Base-by-base conservation (phyloP, 2,113 vertebrate genomes). In the Ascaphus truei region DNA sequence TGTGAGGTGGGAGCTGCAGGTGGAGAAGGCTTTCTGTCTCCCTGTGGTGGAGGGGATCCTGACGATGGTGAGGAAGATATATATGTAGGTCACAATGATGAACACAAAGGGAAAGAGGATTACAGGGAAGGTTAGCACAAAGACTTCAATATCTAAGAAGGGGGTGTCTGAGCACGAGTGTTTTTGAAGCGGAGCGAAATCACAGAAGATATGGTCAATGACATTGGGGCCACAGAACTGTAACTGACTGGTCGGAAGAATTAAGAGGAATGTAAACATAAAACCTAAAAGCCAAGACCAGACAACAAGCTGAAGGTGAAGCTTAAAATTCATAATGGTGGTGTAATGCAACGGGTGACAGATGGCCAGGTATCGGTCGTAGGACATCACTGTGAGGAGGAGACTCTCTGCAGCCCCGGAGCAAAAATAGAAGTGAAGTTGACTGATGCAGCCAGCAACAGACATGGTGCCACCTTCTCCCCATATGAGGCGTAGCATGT, bases 391-490 rank as follows among this genome's bases (percentile, higher is more conserved):
- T 0, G 63, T 71, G 5, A 78, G 51, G 7, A 81, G 61, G 15
- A 81, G 78, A 59, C 79, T 78, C 27, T 83, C 75, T 0, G 72
- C 75, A 29, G 76, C 29, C 0, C 52, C 68, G 11, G 62, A 77
- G 20, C 78, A 69, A n/a, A 69, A 68, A 7, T 50, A 75, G 16
- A 81, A 75, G 58, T 77, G 72, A 1, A 83, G 62, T 53, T 81
- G 76, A 1, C 7, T 30, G 6, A 3, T 57, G 47, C 75, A 81
- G 11, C 16, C 73, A 1, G 18, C 37, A 3, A 76, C 75, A 3
- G 75, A 73, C 9, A 81, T 73, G 3, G 22, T 23, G 8, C 50
- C 68, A 15, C 80, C 71, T 5, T 58, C 72, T 11, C 68, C 72
- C 20, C 25, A 18, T 8, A 83, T 79, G 15, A 75, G 3, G 8